These are phyloP conservation scores for Oreotrochilus melanogaster DNA, from an alignment of 2,113 vertebrate species.

Conservation along the genomic window DNA sequence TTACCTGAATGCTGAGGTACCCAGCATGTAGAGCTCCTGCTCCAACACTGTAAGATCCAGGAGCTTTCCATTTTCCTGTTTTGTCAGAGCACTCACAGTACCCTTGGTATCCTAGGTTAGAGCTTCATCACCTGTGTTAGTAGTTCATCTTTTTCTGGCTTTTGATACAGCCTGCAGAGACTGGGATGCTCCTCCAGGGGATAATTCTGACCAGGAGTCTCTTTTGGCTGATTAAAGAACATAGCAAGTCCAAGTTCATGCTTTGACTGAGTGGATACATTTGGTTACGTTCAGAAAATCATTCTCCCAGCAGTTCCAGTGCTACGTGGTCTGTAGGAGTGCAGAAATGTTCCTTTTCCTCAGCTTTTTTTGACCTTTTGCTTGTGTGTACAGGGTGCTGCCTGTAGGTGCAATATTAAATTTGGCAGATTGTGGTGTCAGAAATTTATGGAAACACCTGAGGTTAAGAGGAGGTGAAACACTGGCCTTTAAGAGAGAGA, in stretches of 20 bases:
- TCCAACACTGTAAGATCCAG: neutral
- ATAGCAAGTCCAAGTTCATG: neutral
- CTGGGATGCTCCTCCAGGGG: neutral
- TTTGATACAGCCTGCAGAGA: neutral
- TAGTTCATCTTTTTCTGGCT: neutral
- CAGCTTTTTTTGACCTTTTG: neutral
- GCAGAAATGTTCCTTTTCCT: neutral
- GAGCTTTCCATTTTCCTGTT: neutral
- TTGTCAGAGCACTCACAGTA: neutral
- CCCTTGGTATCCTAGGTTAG: neutral
- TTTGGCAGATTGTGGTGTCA: neutral
- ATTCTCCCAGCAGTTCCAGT: neutral
- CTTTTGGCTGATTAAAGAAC: neutral
- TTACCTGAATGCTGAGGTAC: neutral
- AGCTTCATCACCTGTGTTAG: neutral
- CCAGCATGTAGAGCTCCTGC: neutral
- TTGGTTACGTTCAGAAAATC: neutral
- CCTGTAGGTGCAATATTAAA: neutral
- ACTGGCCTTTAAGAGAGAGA: neutral
- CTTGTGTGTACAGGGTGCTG: accelerated
- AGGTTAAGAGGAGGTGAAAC: neutral
- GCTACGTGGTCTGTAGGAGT: neutral
- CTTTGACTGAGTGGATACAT: neutral
- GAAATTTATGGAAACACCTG: accelerated
- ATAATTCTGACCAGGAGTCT: neutral